Base-by-base conservation (phyloP, 2,113 vertebrate genomes). In the Passer montanus region DNA sequence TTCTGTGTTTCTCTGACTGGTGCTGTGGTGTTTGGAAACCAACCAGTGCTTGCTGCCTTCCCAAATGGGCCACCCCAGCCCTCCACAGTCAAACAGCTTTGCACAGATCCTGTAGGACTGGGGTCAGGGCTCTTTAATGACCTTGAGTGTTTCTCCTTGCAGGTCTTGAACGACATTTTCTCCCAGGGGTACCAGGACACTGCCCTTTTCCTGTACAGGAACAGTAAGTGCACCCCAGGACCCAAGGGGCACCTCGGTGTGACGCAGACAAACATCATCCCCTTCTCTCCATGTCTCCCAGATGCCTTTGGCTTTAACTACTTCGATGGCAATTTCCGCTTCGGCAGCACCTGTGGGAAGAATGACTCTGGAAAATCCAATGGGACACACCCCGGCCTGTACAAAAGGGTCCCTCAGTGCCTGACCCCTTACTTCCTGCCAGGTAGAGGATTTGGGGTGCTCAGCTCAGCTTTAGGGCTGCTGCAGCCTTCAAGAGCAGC, bases 131-230 rank as follows among this genome's bases (percentile, higher is more conserved):
- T 55, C 46, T 24, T 59, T 9, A 33, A 37, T 37, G 47, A 77
- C 56, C 68, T 84, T 66, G 14, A 2, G 7, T 69, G 28, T 53
- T 81, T 76, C 50, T 73, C 22, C 62, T 93, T 85, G 69, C 96
- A 98, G 98, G 81, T 97, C 67, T 63, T 98, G 92, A 96, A 98
- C 0, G 89, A 98, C 39, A 98, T 98, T 75, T 98, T 97, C 88
- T 98, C 94, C 69, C 97, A 97, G 26, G 98, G 98, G 5, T 98
- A 98, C 24, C 97, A 98, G 37, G 98, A 98, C 31, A 92, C 98
- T 0, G 97, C 97, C 27, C 85, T 90, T 16, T 98, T 98, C 97
- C 92, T 98, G 8, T 97, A 93, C 95, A 93, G 98, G 82, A 97
- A 98, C 69, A 98, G 98, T 98, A 89, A 98, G 98, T 98, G 75